Evolutionary conservation across 2,797 vertebrate genomes (phyloP).

Genomic region (Amblyraja radiata): DNA sequence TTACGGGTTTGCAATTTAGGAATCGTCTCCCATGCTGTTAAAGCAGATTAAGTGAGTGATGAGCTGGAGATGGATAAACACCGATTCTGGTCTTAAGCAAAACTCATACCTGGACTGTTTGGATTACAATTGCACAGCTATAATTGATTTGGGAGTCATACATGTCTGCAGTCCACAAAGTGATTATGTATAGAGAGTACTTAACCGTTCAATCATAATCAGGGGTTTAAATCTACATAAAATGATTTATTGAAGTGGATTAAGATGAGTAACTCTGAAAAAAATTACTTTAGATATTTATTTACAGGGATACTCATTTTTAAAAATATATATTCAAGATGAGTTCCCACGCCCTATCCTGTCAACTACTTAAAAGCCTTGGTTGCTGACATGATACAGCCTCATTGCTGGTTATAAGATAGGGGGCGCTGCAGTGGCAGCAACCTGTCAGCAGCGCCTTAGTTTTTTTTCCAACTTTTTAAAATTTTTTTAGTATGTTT

Average conservation of each 20-base stretch:
- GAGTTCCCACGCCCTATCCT: not conserved
- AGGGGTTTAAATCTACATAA: slow-evolving; percentile 28
- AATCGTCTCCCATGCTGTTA: not conserved
- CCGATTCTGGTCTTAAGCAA: slow-evolving; percentile 8
- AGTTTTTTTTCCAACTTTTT: too few relatives aligned
- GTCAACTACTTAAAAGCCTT: not conserved
- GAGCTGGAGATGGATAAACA: slow-evolving; percentile 16
- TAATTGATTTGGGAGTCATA: slow-evolving; percentile 27
- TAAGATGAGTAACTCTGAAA: slow-evolving; percentile 14
- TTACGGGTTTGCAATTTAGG: not conserved
- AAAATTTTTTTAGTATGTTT: too few relatives aligned
- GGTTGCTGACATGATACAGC: not conserved
- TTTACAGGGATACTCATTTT: not conserved
- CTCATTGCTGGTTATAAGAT: too few relatives aligned
- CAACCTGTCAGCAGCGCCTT: too few relatives aligned
- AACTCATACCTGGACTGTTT: not conserved
- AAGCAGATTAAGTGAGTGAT: slow-evolving; percentile 8
- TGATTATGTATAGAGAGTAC: slow-evolving; percentile 17
- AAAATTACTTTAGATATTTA: slow-evolving; percentile 4
- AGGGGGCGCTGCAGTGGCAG: too few relatives aligned
- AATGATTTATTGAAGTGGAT: slow-evolving; percentile 32
- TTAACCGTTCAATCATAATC: slow-evolving; percentile 19
- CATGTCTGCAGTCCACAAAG: slow-evolving; percentile 2
- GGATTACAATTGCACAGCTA: not conserved
- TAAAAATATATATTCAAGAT: not conserved